These are phyloP conservation scores for Bombus balteatus DNA, from an alignment of 1,140 invertebrate genomes.

Conservation along the genomic window DNA sequence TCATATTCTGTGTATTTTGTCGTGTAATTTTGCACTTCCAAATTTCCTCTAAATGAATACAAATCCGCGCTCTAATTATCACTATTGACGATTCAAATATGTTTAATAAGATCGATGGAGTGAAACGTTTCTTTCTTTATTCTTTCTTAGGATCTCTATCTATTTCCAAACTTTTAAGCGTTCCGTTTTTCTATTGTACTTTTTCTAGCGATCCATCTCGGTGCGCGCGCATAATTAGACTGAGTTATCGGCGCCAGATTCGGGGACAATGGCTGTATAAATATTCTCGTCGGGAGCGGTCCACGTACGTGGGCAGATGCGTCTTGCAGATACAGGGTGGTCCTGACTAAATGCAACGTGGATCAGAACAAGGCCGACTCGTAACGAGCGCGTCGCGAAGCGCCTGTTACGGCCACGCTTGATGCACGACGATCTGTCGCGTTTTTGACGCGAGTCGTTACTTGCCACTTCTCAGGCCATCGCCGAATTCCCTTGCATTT, in stretches of 20 bases:
- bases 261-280: conserved; percentile 79
- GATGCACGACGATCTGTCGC: conserved; percentile 69
- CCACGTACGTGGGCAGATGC: conserved; percentile 69
- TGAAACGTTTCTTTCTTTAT: not conserved
- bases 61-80: too few species aligned
- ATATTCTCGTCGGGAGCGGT: conserved; percentile 70
- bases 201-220: conserved; percentile 28
- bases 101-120: too few species aligned
- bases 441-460: conserved; percentile 72
- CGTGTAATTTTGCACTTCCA: too few species aligned
- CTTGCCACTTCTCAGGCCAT: conserved; percentile 67
- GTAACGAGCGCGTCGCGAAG: conserved; percentile 74
- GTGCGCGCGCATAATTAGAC: conserved; percentile 71
- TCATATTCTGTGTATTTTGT: too few species aligned
- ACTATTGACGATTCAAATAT: too few species aligned
- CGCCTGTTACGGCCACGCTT: conserved; percentile 69
- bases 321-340: conserved; percentile 69
- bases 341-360: conserved; percentile 70
- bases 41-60: too few species aligned
- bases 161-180: not conserved
- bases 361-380: conserved; percentile 69
- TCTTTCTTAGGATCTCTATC: not conserved
- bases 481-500: conserved; percentile 55
- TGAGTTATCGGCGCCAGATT: conserved; percentile 77
- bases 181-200: not conserved